Conservation (phyloP, 2,797 vertebrate genomes). For the Iguana delicatissima region DNA sequence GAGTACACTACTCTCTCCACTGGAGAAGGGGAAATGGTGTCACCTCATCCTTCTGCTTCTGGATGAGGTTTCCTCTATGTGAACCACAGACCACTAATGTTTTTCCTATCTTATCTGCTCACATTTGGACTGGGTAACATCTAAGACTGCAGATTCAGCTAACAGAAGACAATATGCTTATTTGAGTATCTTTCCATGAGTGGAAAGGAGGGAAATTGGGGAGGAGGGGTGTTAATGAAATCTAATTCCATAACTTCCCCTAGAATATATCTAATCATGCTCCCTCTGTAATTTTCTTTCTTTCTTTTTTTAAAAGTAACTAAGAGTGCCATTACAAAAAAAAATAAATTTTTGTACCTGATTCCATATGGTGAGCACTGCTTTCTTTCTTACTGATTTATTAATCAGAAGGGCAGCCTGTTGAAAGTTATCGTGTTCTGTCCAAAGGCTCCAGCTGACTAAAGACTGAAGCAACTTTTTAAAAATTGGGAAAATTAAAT, state of each 20-base stretch:
- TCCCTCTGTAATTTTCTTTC: background rate
- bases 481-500: background rate
- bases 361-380: background rate
- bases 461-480: background rate
- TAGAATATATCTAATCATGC: background rate
- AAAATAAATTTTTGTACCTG: background rate
- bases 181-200: constrained; percentile 22
- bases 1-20: background rate
- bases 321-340: background rate
- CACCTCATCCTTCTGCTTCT: background rate
- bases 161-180: background rate
- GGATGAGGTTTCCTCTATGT: background rate
- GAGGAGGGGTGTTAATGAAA: background rate
- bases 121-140: background rate
- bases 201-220: background rate
- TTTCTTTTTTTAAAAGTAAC: no score
- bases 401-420: constrained; percentile 29
- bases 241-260: background rate
- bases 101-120: no score
- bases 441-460: constrained; percentile 24
- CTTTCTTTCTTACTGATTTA: constrained; percentile 15
- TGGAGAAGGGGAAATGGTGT: no score
- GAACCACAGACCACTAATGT: background rate
- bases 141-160: background rate
- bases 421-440: constrained; percentile 14